Conservation (phyloP, 2,888 invertebrate species). For the Orthonychiurus folsomi region DNA sequence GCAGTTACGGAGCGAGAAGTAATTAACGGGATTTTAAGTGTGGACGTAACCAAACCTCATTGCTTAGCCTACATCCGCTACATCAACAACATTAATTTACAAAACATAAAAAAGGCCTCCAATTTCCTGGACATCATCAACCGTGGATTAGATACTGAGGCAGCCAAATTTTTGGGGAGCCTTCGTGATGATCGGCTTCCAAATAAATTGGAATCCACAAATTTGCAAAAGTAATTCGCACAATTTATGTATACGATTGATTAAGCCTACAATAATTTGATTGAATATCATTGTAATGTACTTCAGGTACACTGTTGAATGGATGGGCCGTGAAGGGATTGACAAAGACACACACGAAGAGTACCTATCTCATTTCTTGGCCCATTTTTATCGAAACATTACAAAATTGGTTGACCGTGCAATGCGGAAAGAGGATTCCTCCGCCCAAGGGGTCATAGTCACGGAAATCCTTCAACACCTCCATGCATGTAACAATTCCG, state of each 20-base stretch:
- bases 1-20: constrained; percentile 98
- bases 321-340: constrained; percentile 91
- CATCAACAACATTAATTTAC: constrained; percentile 93
- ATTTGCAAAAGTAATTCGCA: constrained; percentile 84
- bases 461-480: constrained; percentile 90
- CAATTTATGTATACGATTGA: too few relatives aligned
- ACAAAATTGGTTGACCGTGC: constrained; percentile 85
- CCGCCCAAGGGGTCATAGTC: constrained; percentile 85
- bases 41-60: constrained; percentile 89
- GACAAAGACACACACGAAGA: constrained; percentile 87
- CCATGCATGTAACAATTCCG: constrained; percentile 89
- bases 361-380: constrained; percentile 85
- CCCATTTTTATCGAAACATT: constrained; percentile 88
- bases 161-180: constrained; percentile 76
- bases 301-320: constrained; percentile 81
- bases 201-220: constrained; percentile 76
- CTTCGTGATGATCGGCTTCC: constrained; percentile 82
- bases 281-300: constrained; percentile 14
- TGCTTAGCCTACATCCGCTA: constrained; percentile 87
- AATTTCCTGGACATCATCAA: constrained; percentile 91
- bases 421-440: constrained; percentile 90
- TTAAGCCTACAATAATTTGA: not conserved
- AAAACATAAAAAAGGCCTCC: constrained; percentile 85
- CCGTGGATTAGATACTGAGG: constrained; percentile 84
- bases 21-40: constrained; percentile 85